Evolutionary conservation across 1,140 invertebrate species (phyloP).

Genomic region (Plectrocnemia conspersa): DNA sequence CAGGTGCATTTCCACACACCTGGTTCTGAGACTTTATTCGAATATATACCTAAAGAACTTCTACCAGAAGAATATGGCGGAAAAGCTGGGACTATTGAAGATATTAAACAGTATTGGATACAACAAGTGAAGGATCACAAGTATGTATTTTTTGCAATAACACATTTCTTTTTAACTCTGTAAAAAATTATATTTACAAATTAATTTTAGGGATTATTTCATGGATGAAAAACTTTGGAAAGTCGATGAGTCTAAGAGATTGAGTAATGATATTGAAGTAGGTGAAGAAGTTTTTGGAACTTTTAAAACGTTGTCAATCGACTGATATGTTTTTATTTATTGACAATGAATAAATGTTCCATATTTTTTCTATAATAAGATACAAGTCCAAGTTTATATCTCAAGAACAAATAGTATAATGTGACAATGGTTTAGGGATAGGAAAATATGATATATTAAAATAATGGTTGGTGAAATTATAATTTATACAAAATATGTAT

Average conservation of each 20-base stretch:
- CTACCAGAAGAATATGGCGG: constrained; percentile 65
- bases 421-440: no score
- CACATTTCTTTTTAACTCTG: background rate
- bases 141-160: constrained; percentile 35
- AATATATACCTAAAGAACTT: constrained; percentile 57
- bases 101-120: constrained; percentile 54
- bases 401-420: no score
- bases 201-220: constrained; percentile 30
- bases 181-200: background rate
- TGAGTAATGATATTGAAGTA: background rate
- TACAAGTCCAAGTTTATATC: no score
- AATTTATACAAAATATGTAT: no score
- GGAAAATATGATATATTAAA: no score
- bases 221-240: constrained; percentile 29
- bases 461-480: no score
- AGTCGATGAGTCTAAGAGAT: constrained; percentile 25
- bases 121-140: constrained; percentile 45
- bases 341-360: background rate
- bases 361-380: background rate
- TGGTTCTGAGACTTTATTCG: constrained; percentile 55
- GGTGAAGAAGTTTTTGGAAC: constrained; percentile 9
- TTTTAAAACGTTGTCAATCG: constrained; percentile 28
- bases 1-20: constrained; percentile 59
- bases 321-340: constrained; percentile 11
- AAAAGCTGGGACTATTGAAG: constrained; percentile 51